Evolutionary conservation across 2,888 invertebrate genomes (phyloP), one percentile per base, ranked within the genome.

Genomic region (Macrophya alboannulata): DNA sequence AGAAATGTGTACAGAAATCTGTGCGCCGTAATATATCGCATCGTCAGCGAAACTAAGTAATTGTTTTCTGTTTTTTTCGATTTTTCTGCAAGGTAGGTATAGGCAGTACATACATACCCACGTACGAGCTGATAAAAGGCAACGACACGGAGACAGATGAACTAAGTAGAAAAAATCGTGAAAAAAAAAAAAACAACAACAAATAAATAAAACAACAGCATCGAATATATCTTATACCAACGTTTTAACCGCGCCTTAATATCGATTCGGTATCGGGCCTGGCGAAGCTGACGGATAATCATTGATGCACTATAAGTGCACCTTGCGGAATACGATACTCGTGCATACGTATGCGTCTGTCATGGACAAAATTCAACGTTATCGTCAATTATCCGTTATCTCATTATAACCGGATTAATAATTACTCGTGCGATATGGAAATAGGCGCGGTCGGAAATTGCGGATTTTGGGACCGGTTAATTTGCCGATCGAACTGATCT

Each of bases 171-270:
- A 43, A 81, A 12, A 8, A 15, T n/a, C n/a, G n/a, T n/a, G n/a
- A n/a, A n/a, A 62, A 62, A 43, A 81, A 12, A 8, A 15, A 62
- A 76, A 48, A 25, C 25, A 51, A 31, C 31, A 51, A 31, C 12
- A n/a, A 76, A 51, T 76, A 15, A 62, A 40, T 43, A 25, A 55
- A 37, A 51, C 25, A 8, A 40, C 17, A 62, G n/a, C 81, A 37
- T 21, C 43, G 40, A n/a, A 40, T 40, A 21, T 62, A 59, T 59
- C 37, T 43, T 40, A n/a, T n/a, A 43, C 21, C 48, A n/a, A n/a
- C 43, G 48, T 31, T 51, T 83, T 43, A 51, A 83, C 83, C 83
- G 83, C 83, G 37, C 83, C 83, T 83, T 31, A 48, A 71, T 83
- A 83, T 83, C 83, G 83, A 83, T 83, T 71, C 8, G 48, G 15